Base-by-base conservation (phyloP, 2,888 invertebrate species). In the Volucella inanis region DNA sequence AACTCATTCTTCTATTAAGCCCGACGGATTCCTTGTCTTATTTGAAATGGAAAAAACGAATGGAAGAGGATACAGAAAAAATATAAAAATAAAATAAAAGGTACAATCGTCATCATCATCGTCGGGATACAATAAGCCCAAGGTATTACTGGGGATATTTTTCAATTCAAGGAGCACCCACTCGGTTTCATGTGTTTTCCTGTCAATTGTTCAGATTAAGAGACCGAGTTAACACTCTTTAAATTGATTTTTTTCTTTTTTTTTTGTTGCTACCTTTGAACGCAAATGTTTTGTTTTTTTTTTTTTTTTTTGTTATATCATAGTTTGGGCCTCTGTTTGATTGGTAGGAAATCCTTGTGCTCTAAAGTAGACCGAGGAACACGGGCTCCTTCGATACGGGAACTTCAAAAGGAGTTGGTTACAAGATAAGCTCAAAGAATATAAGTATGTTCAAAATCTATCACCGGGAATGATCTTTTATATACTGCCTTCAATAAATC, bases 111-210 rank as follows among this genome's bases (percentile, higher is more conserved):
- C 54, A 54, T 57, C 65, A 65, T 57, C 75, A 45, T 45, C 31
- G 41, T 15, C 11, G 49, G 47, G 47, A 39, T 41, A 65, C 65
- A 59, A 15, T 67, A 75, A 75, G 75, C 75, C 65, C 12, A 43
- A 31, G 57, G 75, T 67, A 67, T 75, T 75, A 75, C 49, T 22
- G 75, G 43, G 41, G 65, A 67, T 67, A 75, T 57, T 75, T 75
- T 75, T 59, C 75, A 75, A 75, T 75, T 75, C 50, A 57, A 67
- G 31, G 18, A 67, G 67, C 57, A 59, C 15, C 57, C 75, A 50
- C 65, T 67, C 49, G 57, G 74, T 41, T 64, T 64, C 49, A 45
- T 55, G 12, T 50, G 47, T 65, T 41, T 49, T 55, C 47, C 64
- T 65, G 64, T 55, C 64, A 55, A 74, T 74, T 74, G 64, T 14